Evolutionary conservation across 2,888 invertebrate genomes (phyloP), one percentile per base, ranked within the genome.

Genomic region (Netelia melanura): DNA sequence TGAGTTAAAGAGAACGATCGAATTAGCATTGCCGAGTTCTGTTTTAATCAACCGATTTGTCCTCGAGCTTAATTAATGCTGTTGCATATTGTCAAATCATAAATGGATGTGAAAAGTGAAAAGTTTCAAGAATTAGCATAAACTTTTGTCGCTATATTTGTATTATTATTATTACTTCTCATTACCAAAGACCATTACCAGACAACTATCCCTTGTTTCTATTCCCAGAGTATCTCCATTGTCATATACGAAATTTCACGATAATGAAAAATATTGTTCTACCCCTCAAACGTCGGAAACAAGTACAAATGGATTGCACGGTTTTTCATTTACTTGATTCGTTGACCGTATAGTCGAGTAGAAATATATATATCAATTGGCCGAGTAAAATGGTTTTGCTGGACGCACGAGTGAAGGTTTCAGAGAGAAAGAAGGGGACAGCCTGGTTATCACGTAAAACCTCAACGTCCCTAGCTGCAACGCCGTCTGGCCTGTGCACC

Each of bases 291-390:
- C 38, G 61, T 43, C 52, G 30, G 23, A 67, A 58, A 67, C 30
- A 67, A 67, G 23, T 44, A 38, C 56, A 65, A 75, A 65, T 38
- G 52, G 38, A 23, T 64, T 43, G 30, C 21, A 21, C 14, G n/a
- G 52, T 21, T 75, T 75, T 14, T 14, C 17, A n/a, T 14, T 3
- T 21, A 38, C 75, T 77, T 84, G 76, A 38, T 74, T 77, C 77
- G 70, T 79, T 67, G 71, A 80, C 83, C 78, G 81, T 80, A 67
- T 67, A 81, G 83, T 77, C 85, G 84, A 81, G 81, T 86, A 79
- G 71, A 79, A 44, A 83, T 83, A 80, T 68, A 21, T 21, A 84
- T 83, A 78, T 68, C 67, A 83, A 83, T 83, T 83, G 78, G 72
- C 85, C 64, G 64, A 83, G 62, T 48, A 68, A 62, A 83, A 83